Percentiles rank a stretch among this genome's conserved stretches.
These are phyloP conservation scores for Anastatus disparis DNA, from an alignment of 1,140 invertebrate species.

Conservation along the genomic window DNA sequence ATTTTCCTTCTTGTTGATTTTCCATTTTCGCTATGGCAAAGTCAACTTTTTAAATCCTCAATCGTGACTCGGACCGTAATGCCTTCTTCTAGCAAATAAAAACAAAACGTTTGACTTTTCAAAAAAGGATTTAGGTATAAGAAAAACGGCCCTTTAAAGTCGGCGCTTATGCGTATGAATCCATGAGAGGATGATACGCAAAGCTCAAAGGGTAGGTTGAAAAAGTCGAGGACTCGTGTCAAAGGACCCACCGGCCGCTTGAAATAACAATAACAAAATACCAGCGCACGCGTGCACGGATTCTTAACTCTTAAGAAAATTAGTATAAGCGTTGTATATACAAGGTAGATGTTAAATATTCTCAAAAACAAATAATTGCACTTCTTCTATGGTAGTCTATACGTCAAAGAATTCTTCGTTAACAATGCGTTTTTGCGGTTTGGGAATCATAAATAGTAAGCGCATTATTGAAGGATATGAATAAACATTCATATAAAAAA, in stretches of 20 bases:
- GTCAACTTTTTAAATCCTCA: too few species aligned
- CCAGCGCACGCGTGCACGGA: slow-evolving; percentile 20
- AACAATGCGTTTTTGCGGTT: slow-evolving; percentile 36
- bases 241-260: slow-evolving; percentile 34
- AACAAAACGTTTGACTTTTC: slow-evolving; percentile 10
- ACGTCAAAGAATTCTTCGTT: background rate
- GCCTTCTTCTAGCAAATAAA: too few species aligned
- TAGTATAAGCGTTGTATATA: slow-evolving; percentile 45
- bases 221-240: background rate
- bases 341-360: slow-evolving; percentile 43
- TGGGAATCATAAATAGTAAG: slow-evolving; percentile 19
- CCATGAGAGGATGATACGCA: too few species aligned
- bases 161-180: background rate
- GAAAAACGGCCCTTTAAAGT: background rate
- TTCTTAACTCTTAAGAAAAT: slow-evolving; percentile 46
- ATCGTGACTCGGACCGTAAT: too few species aligned
- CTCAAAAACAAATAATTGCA: slow-evolving; percentile 36
- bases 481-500: too few species aligned
- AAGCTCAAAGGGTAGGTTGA: background rate
- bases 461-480: background rate
- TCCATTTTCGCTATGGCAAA: background rate
- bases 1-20: background rate
- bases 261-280: slow-evolving; percentile 50
- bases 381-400: background rate
- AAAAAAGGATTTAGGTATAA: background rate